Percentiles rank a stretch among this genome's conserved stretches.
These are phyloP conservation scores for Neoniphon sammara DNA, from an alignment of 2,797 vertebrate species.

Conservation along the genomic window DNA sequence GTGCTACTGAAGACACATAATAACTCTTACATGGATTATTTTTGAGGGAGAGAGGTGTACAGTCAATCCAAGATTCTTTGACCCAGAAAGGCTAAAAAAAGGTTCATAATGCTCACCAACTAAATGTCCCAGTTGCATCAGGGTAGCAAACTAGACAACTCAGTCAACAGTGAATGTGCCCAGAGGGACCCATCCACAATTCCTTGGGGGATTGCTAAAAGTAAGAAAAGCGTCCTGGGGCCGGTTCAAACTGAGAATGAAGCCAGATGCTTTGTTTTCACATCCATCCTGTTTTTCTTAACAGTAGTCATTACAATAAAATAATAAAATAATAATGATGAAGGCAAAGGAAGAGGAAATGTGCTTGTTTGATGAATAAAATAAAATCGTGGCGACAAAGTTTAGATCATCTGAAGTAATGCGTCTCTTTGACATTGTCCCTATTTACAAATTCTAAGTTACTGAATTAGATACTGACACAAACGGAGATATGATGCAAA, in stretches of 20 bases:
- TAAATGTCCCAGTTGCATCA: slow-evolving; percentile 60
- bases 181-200: slow-evolving; percentile 48
- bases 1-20: slow-evolving; percentile 43
- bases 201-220: slow-evolving; percentile 57
- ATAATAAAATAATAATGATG: slow-evolving; percentile 31
- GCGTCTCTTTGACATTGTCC: slow-evolving; percentile 70
- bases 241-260: slow-evolving; percentile 53
- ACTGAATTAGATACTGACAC: slow-evolving; percentile 57
- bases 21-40: slow-evolving; percentile 10
- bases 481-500: slow-evolving; percentile 50
- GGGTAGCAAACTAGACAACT: slow-evolving; percentile 60
- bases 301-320: slow-evolving; percentile 57
- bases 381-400: slow-evolving; percentile 56
- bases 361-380: slow-evolving; percentile 61
- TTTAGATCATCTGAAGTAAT: slow-evolving; percentile 64
- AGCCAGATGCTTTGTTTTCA: slow-evolving; percentile 20
- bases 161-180: slow-evolving; percentile 62
- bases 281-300: slow-evolving; percentile 45
- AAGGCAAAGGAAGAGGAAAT: slow-evolving; percentile 27
- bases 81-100: slow-evolving; percentile 62
- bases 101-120: slow-evolving; percentile 46
- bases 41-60: slow-evolving; percentile 18
- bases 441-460: slow-evolving; percentile 59
- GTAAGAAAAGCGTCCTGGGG: slow-evolving; percentile 51
- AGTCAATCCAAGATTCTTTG: slow-evolving; percentile 44